A percentile compares a stretch with the other conserved stretches of the same genome.
Conservation (phyloP, 1,140 invertebrate species). For the Rhopalosiphum maidis region DNA sequence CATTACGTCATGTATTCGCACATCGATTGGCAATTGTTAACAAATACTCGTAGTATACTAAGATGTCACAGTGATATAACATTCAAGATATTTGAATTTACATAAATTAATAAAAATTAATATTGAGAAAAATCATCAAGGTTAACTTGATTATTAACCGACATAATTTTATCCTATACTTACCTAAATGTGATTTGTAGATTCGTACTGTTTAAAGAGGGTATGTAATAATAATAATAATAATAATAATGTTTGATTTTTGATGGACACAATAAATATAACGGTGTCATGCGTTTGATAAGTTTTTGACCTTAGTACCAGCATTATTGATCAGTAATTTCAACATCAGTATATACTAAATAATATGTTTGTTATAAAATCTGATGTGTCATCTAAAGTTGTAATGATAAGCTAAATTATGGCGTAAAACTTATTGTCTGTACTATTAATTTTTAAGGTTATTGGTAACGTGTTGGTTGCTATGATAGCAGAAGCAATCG, state of each 20-base stretch:
- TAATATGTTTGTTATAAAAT: neutral
- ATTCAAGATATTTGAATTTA: too few species aligned
- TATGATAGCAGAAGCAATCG: slow-evolving; percentile 12
- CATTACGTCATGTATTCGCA: too few species aligned
- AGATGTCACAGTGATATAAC: too few species aligned
- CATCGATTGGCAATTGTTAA: too few species aligned
- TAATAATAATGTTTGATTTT: neutral
- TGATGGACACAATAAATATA: neutral
- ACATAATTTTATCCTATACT: too few species aligned
- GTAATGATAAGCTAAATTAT: neutral
- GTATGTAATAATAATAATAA: neutral
- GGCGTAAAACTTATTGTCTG: neutral
- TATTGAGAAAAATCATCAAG: too few species aligned
- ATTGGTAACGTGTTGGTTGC: neutral
- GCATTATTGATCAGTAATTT: neutral
- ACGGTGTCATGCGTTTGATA: neutral
- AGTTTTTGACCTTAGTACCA: neutral
- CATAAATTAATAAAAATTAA: too few species aligned
- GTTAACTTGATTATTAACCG: too few species aligned
- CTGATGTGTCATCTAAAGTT: neutral
- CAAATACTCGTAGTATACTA: too few species aligned
- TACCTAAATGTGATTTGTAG: neutral
- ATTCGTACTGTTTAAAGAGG: neutral
- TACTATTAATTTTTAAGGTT: slow-evolving; percentile 18
- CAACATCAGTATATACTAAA: neutral